Evolutionary conservation across 2,888 invertebrate genomes (phyloP).

Genomic region (Dasypolia templi): DNA sequence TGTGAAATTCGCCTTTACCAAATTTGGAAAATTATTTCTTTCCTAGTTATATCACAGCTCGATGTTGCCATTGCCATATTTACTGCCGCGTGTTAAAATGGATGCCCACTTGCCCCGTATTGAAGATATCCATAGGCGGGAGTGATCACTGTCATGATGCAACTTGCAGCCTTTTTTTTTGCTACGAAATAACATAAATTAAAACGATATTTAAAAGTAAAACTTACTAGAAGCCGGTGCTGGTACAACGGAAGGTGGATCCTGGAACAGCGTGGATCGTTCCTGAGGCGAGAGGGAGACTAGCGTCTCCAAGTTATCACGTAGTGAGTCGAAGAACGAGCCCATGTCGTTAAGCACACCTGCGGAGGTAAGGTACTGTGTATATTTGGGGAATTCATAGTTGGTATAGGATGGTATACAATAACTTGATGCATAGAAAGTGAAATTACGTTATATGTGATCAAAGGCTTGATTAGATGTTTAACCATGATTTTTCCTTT

Average conservation of each 20-base stretch:
- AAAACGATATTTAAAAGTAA: background rate
- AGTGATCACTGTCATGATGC: background rate
- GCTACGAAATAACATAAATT: background rate
- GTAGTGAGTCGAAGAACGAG: slow-evolving; percentile 88
- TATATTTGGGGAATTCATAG: slow-evolving; percentile 15
- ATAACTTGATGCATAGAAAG: background rate
- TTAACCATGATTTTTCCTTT: background rate
- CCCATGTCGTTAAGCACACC: slow-evolving; percentile 89
- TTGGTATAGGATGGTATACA: background rate
- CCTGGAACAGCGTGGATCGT: slow-evolving; percentile 79
- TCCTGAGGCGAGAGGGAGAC: slow-evolving; percentile 84
- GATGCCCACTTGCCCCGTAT: background rate
- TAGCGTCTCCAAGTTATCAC: slow-evolving; percentile 87
- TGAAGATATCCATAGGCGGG: background rate
- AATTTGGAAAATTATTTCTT: too few species aligned
- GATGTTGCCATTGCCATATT: background rate
- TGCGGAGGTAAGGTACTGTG: slow-evolving; percentile 62
- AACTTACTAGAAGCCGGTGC: slow-evolving; percentile 79
- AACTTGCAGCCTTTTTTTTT: background rate
- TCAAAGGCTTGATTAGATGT: too few species aligned
- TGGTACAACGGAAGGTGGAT: slow-evolving; percentile 81
- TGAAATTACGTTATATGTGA: background rate
- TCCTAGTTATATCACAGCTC: background rate
- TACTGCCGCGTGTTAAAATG: background rate
- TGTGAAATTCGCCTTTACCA: too few species aligned